These are phyloP conservation scores for Sphinx pinastri DNA, from an alignment of 2,888 invertebrate genomes.

Conservation along the genomic window DNA sequence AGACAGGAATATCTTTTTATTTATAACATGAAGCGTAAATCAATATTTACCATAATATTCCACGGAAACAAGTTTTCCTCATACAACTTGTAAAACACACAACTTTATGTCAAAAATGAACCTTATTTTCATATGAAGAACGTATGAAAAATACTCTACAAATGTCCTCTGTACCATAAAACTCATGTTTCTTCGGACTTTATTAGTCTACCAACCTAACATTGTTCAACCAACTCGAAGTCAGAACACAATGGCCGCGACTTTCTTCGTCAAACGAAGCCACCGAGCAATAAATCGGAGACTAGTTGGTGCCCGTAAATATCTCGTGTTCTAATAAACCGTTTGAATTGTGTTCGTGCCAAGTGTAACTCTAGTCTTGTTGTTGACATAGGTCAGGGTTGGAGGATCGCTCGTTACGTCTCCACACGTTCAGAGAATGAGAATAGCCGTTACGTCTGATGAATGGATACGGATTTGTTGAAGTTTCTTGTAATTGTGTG, in stretches of 20 bases:
- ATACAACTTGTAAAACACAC: not conserved
- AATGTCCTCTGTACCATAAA: not conserved
- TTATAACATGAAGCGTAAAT: not conserved
- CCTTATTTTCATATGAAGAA: too few species aligned
- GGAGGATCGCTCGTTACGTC: constrained; percentile 26
- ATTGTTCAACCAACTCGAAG: not conserved
- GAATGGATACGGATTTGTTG: constrained; percentile 10
- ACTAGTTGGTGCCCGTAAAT: constrained; percentile 41
- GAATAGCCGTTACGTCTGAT: constrained; percentile 23
- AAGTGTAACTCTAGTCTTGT: constrained; percentile 49
- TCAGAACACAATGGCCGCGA: not conserved
- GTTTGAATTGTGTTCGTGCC: constrained; percentile 56
- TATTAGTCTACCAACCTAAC: not conserved
- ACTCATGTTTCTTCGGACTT: too few species aligned
- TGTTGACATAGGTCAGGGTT: constrained; percentile 67
- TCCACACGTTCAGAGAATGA: constrained; percentile 19
- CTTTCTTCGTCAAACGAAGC: not conserved
- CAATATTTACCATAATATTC: not conserved
- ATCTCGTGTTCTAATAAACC: constrained; percentile 48
- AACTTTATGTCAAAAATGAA: too few species aligned
- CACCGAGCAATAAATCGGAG: constrained; percentile 12
- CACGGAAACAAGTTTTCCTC: not conserved
- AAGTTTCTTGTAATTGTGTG: constrained; percentile 2
- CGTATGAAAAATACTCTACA: too few species aligned
- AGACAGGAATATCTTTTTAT: not conserved